Evolutionary conservation across 2,888 invertebrate genomes (phyloP), one percentile per base, ranked within the genome.

Genomic region (Drosophila neonasuta): DNA sequence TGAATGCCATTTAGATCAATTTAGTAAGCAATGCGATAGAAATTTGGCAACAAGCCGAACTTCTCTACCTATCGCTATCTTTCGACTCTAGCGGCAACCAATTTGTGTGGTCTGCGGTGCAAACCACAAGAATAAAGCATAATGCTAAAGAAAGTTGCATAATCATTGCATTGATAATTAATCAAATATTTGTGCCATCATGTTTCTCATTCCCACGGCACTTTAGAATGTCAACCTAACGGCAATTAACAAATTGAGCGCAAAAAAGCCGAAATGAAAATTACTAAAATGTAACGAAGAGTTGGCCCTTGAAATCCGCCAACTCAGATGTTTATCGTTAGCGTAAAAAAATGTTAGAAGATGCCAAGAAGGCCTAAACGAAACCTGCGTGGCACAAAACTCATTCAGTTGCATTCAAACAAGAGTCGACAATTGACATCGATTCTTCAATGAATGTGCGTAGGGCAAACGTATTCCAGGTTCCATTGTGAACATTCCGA

Each of bases 141-240:
- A 44, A 20, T 42, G 17, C 39, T 39, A 48, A 11, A 17, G 5
- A 65, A 71, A 76, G 36, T 58, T 86, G 80, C 68, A 20, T 20
- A 63, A 58, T 87, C 88, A 87, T 76, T 24, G 30, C 5, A 3
- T 13, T 20, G 5, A 34, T 44, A 71, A 87, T 87, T 81, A 87
- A 88, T 88, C 88, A 87, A 68, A 2, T 52, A 61, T 32, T 45
- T 66, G 42, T 9, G 2, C 20, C 9, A 41, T 68, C 68, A 73
- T 60, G 41, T 9, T 15, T 0, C 10, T 44, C 46, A 60, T 82
- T 88, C 79, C 75, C 77, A 79, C 74, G 81, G 65, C 71, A 78
- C 77, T 80, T 73, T 44, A 65, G 63, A 72, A 45, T 71, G 62
- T 67, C 66, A 50, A 39, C 51, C 72, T 58, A 24, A 13, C 13